Conservation (phyloP, 2,113 vertebrate species). For the Rattus norvegicus region GRCr8 NC_086031.1:62057001-62057500, state of each 20-base stretch:
- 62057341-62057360: constrained; percentile 68
- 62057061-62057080: background rate
- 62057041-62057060: background rate
- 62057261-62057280: constrained; percentile 70
- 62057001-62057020: background rate
- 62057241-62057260: constrained; percentile 67
- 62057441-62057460: background rate
- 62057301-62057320: constrained; percentile 71
- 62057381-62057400: constrained; percentile 48
- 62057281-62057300: constrained; percentile 72
- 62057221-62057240: constrained; percentile 79
- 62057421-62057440: background rate
- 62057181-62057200: constrained; percentile 70
- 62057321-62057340: constrained; percentile 74
- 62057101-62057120: background rate
- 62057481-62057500: background rate
- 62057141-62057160: constrained; percentile 73
- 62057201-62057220: constrained; percentile 79
- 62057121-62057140: constrained; percentile 61
- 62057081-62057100: constrained; percentile 30
- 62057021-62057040: background rate
- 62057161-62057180: constrained; percentile 70
- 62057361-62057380: constrained; percentile 67
- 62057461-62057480: background rate
- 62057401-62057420: constrained; percentile 45